Conservation (phyloP, 2,888 invertebrate genomes). For the Drosophila paranaensis region DNA sequence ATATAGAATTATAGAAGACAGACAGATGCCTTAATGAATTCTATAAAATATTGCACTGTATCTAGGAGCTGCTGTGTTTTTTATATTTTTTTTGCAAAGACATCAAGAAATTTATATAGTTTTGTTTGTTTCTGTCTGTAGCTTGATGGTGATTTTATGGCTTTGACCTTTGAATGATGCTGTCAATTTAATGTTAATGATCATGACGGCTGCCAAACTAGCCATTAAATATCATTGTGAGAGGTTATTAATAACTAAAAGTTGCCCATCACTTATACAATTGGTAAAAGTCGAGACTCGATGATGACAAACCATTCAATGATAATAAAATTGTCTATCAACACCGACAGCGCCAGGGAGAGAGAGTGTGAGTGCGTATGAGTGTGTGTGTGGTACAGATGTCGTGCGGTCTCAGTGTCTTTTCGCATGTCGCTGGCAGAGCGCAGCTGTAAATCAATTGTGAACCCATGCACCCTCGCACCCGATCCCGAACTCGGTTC, state of each 20-base stretch:
- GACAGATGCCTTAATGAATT: no score
- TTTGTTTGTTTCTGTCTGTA: constrained; percentile 1
- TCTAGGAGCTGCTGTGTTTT: neutral
- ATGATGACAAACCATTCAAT: constrained; percentile 50
- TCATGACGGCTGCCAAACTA: constrained; percentile 49
- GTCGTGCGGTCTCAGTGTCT: constrained; percentile 17
- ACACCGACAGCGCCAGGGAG: constrained; percentile 3
- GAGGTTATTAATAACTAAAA: constrained; percentile 61
- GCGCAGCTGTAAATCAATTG: constrained; percentile 59
- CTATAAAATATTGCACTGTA: neutral
- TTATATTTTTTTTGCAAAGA: constrained; percentile 13
- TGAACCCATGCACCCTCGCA: neutral
- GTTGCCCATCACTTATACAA: constrained; percentile 61
- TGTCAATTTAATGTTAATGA: constrained; percentile 64
- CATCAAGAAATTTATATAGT: constrained; percentile 13
- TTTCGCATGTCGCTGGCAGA: constrained; percentile 9
- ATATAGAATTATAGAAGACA: neutral
- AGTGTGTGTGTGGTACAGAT: constrained; percentile 11
- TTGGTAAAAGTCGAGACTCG: constrained; percentile 43
- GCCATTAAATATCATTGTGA: constrained; percentile 56
- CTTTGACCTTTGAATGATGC: constrained; percentile 68
- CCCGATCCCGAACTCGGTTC: neutral
- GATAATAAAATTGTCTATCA: constrained; percentile 67
- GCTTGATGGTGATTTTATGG: constrained; percentile 49
- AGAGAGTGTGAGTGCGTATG: neutral